Evolutionary conservation across 2,888 invertebrate species (phyloP).

Genomic region (Drosophila kanekoi): DNA sequence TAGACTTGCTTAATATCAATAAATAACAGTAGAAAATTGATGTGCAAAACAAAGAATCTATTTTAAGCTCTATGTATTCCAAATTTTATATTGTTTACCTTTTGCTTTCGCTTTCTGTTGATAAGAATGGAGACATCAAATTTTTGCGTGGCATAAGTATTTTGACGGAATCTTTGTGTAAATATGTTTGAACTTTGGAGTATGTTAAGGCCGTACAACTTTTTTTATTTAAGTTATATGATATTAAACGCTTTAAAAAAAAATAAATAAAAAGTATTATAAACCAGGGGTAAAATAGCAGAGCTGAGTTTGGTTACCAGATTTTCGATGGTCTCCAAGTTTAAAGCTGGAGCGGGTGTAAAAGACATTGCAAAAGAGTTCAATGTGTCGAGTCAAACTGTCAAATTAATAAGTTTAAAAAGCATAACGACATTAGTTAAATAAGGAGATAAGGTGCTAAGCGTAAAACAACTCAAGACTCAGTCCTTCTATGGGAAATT

Average conservation of each 20-base stretch:
- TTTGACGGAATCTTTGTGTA: background rate
- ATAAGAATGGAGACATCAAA: background rate
- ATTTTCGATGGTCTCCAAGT: constrained; percentile 10
- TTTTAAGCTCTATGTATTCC: background rate
- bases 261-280: constrained; percentile 2
- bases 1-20: background rate
- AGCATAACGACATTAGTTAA: background rate
- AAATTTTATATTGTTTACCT: background rate
- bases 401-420: background rate
- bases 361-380: constrained; percentile 1
- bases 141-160: background rate
- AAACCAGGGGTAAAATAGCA: constrained; percentile 2
- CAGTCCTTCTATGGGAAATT: background rate
- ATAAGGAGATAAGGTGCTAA: too few species aligned
- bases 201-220: background rate
- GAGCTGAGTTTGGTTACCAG: constrained; percentile 4
- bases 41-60: background rate
- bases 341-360: constrained; percentile 14
- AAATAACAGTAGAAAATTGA: background rate
- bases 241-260: background rate
- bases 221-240: background rate
- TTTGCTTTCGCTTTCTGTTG: background rate
- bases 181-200: background rate
- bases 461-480: constrained; percentile 1
- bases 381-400: background rate